Conservation (phyloP, 2,888 invertebrate species). For the Zygogramma bicolorata region DNA sequence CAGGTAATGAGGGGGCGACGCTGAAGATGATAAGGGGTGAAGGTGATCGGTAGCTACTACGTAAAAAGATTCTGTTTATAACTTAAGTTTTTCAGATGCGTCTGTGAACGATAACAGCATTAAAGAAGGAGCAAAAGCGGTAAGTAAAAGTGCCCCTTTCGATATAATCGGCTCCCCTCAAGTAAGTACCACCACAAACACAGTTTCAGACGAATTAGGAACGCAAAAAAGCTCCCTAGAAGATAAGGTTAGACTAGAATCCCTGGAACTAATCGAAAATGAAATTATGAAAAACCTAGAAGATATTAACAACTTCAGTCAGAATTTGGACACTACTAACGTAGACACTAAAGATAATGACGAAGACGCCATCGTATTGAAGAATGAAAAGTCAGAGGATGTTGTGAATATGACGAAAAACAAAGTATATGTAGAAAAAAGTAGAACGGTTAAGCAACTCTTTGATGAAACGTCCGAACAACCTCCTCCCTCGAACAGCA, state of each 20-base stretch:
- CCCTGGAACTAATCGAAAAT: slow-evolving; percentile 51
- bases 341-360: background rate
- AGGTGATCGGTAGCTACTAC: slow-evolving; percentile 58
- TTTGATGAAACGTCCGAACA: slow-evolving; percentile 52
- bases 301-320: slow-evolving; percentile 53
- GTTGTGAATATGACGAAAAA: slow-evolving; percentile 29
- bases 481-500: slow-evolving; percentile 34
- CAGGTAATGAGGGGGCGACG: slow-evolving; percentile 66
- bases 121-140: slow-evolving; percentile 61
- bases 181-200: slow-evolving; percentile 42
- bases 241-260: slow-evolving; percentile 34
- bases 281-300: slow-evolving; percentile 56
- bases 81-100: slow-evolving; percentile 29
- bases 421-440: slow-evolving; percentile 63
- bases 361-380: slow-evolving; percentile 26
- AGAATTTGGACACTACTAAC: slow-evolving; percentile 41
- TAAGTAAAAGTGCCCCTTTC: slow-evolving; percentile 56
- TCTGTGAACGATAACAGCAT: slow-evolving; percentile 21
- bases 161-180: slow-evolving; percentile 45
- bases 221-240: slow-evolving; percentile 25
- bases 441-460: slow-evolving; percentile 64
- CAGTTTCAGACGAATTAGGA: slow-evolving; percentile 14
- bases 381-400: slow-evolving; percentile 7
- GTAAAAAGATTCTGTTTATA: background rate
- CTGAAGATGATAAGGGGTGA: slow-evolving; percentile 59